These are phyloP conservation scores for Phocoena phocoena DNA, from an alignment of 2,113 vertebrate species.

Conservation along the genomic window DNA sequence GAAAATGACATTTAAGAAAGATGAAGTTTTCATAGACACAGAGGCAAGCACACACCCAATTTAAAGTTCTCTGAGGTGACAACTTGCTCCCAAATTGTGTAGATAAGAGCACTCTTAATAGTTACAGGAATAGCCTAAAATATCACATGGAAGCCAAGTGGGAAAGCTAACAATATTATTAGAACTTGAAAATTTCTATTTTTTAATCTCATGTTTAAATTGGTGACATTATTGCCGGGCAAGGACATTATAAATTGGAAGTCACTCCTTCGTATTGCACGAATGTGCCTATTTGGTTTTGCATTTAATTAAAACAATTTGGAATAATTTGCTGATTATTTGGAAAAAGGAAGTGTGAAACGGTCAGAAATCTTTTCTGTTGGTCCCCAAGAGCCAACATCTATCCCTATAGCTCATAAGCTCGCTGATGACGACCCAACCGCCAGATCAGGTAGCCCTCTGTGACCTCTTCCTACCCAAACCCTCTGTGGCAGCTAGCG, in stretches of 20 bases:
- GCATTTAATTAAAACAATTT: constrained; percentile 19
- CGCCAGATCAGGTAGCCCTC: neutral
- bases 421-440: neutral
- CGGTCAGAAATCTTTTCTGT: neutral
- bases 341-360: neutral
- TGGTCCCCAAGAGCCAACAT: neutral
- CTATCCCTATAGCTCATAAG: neutral
- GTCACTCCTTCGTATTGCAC: neutral
- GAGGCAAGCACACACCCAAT: neutral
- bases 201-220: constrained; percentile 22
- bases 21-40: constrained; percentile 32
- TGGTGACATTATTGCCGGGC: constrained; percentile 1
- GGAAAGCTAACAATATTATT: neutral
- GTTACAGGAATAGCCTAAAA: neutral
- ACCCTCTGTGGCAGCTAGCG: too few species aligned
- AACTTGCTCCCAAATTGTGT: constrained; percentile 5
- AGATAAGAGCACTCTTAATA: neutral
- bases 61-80: constrained; percentile 20
- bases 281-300: neutral
- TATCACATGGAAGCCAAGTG: neutral
- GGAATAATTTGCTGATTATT: neutral
- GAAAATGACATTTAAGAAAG: constrained; percentile 55
- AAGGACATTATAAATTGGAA: neutral
- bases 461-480: neutral
- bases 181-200: constrained; percentile 20